phyloP scores from a whole-genome alignment of 2,888 invertebrate species.

The Dryocosmus kuriphilus region DNA sequence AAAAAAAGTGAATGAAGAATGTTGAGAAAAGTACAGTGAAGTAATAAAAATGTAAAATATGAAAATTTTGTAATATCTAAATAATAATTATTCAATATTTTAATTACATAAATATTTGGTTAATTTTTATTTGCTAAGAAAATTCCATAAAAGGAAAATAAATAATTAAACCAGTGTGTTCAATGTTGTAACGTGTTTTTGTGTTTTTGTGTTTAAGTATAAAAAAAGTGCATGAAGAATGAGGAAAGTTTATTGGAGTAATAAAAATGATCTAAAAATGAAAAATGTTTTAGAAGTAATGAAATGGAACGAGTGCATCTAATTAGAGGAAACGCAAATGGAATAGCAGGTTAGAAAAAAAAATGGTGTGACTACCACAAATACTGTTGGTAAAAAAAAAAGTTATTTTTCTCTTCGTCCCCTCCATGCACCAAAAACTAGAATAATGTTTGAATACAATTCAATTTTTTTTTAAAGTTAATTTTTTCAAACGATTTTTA shows the following conservation, averaged over 20 bases:
- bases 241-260: conserved; percentile 12
- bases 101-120: no score
- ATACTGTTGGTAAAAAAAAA: conserved; percentile 33
- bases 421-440: conserved; percentile 37
- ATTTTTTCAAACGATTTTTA: no score
- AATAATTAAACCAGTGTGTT: no score
- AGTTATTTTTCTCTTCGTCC: conserved; percentile 48
- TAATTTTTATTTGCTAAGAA: no score
- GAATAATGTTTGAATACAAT: no score
- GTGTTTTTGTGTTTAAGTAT: background rate
- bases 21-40: conserved; percentile 10
- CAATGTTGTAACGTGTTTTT: background rate
- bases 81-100: no score
- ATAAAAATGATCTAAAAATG: conserved; percentile 14
- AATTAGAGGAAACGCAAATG: conserved; percentile 11
- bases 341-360: conserved; percentile 32
- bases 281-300: conserved; percentile 22
- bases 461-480: no score
- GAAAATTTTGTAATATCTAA: no score
- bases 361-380: conserved; percentile 37
- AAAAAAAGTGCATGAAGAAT: conserved; percentile 5
- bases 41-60: no score
- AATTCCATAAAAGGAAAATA: no score
- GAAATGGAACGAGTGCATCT: conserved; percentile 37
- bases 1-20: conserved; percentile 6